Evolutionary conservation across 2,113 vertebrate genomes (phyloP), one percentile per base, ranked within the genome.

Genomic region (Spilogale gracilis): DNA sequence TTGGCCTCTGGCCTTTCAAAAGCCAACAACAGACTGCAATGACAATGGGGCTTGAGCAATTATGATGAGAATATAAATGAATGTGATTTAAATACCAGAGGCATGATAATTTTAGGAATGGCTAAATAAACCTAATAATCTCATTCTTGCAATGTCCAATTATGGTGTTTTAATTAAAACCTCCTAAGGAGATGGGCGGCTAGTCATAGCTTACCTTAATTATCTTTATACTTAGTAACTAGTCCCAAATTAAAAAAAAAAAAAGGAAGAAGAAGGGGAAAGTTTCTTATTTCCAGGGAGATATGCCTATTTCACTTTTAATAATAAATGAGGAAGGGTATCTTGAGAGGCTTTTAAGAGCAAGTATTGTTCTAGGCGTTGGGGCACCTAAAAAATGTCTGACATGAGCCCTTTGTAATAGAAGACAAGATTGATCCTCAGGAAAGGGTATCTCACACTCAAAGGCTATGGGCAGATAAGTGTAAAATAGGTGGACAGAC

Each of bases 111-210:
- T 98, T 98, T 94, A 97, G 93, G 90, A 98, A 97, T 98, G 97
- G 96, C 98, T 98, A 98, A 98, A 98, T 98, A 98, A 99, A 97
- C 65, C 38, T 98, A 98, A 98, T 98, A 98, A 98, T 98, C 98
- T 98, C 94, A 98, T 98, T 98, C 96, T 63, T 96, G 83, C 96
- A 98, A 98, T 97, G 98, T 89, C 65, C 95, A 98, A 98, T 98
- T 98, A 98, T 21, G 32, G 98, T 87, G 97, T 83, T 98, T 98
- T 98, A 98, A 95, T 94, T 98, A 98, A 98, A 98, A 97, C 79
- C 97, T 97, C 18, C 93, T 97, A 96, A 98, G 94, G 96, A 98
- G 95, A 94, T 80, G 94, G 97, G 97, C 74, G 61, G 96, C 98
- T 98, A 97, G 97, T 98, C 95, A 81, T 81, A 92, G 95, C 86